Percentiles rank a stretch among this genome's conserved stretches.
Evolutionary conservation across 2,113 vertebrate genomes (phyloP).

Genomic region (Mustela nigripes): DNA sequence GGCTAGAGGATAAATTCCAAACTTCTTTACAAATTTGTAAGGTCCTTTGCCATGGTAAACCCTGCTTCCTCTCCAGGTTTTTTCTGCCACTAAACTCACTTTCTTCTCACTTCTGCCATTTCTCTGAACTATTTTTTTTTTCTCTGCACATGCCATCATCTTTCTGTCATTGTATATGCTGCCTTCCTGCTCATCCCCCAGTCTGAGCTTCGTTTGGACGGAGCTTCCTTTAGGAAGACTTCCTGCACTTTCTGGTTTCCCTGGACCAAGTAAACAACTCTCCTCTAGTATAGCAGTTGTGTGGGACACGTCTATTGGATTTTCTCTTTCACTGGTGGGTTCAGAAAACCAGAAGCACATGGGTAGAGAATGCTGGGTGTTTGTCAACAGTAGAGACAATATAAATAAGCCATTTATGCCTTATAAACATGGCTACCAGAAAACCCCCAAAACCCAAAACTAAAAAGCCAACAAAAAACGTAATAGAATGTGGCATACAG

Average conservation of each 20-base stretch:
- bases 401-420: background rate
- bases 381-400: background rate
- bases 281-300: background rate
- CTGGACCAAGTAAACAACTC: background rate
- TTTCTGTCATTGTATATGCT: rapidly evolving
- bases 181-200: background rate
- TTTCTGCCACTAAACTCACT: background rate
- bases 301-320: background rate
- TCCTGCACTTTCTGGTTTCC: too few relatives aligned
- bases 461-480: background rate
- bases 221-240: background rate
- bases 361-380: background rate
- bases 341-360: background rate
- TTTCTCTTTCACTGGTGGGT: background rate
- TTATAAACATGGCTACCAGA: background rate
- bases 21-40: background rate
- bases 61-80: background rate
- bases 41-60: background rate
- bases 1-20: background rate
- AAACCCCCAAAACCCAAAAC: too few relatives aligned
- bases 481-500: background rate
- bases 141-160: background rate
- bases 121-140: background rate
- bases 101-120: background rate
- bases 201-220: background rate